These are phyloP conservation scores for Drosophila emarginata DNA, from an alignment of 2,888 invertebrate genomes.

Conservation along the genomic window DNA sequence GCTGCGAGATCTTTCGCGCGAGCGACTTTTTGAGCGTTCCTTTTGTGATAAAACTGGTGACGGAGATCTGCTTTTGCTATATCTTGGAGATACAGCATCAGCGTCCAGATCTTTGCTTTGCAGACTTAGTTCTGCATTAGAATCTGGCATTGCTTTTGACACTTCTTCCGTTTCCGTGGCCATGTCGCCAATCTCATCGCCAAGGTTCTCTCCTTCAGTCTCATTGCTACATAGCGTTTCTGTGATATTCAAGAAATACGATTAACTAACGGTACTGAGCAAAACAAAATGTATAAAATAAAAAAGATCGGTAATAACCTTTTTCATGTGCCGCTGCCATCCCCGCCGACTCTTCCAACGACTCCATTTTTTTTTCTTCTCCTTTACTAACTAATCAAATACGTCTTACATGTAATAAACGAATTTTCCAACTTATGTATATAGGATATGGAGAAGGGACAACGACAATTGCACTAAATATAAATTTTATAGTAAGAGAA, in stretches of 20 bases:
- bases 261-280: neutral
- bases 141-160: neutral
- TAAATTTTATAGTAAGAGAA: neutral
- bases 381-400: neutral
- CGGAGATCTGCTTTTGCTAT: slow-evolving; percentile 7
- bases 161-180: neutral
- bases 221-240: neutral
- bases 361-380: slow-evolving; percentile 12
- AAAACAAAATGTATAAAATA: neutral
- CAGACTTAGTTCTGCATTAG: neutral
- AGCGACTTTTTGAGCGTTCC: slow-evolving; percentile 56
- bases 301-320: slow-evolving; percentile 5
- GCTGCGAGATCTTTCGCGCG: slow-evolving; percentile 68
- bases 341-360: neutral
- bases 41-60: neutral
- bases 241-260: neutral
- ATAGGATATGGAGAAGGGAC: neutral
- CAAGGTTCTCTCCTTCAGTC: neutral
- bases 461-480: neutral
- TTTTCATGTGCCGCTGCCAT: neutral
- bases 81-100: neutral
- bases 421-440: neutral
- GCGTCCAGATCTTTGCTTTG: neutral
- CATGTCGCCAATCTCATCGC: neutral
- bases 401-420: neutral